Conservation (phyloP, 2,888 invertebrate genomes). For the Cephus nigrinus region DNA sequence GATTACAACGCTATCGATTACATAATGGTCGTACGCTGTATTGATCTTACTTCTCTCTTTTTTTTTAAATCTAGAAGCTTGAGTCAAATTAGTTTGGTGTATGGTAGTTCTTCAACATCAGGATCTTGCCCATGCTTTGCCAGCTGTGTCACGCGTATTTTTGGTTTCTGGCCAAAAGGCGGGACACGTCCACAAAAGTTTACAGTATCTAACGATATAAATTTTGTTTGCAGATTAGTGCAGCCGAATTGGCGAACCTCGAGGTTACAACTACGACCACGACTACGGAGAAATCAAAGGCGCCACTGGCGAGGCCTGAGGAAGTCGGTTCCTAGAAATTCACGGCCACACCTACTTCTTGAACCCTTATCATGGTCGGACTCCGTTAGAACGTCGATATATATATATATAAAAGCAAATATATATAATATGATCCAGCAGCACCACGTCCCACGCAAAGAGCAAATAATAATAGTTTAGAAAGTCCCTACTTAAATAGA, state of each 20-base stretch:
- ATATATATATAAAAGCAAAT: no score
- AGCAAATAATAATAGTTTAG: neutral
- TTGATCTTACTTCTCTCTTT: neutral
- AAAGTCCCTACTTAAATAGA: constrained; percentile 19
- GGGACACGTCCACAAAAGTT: neutral
- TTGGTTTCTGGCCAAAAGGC: neutral
- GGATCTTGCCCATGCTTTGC: neutral
- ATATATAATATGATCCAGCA: neutral
- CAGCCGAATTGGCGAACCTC: constrained; percentile 61
- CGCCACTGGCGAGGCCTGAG: constrained; percentile 60
- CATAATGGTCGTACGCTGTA: neutral
- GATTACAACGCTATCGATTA: neutral
- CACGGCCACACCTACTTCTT: neutral
- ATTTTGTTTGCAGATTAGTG: constrained; percentile 56
- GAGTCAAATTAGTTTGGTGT: neutral
- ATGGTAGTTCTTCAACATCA: neutral
- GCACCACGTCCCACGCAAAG: neutral
- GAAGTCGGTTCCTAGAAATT: constrained; percentile 58
- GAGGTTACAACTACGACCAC: constrained; percentile 59
- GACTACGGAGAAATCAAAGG: constrained; percentile 62
- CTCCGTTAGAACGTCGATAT: neutral
- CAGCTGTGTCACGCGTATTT: neutral
- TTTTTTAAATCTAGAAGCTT: no score
- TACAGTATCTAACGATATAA: neutral
- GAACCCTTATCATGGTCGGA: neutral